phyloP scores from a whole-genome alignment of 2,797 vertebrate genomes.

The Fistularia commersonii region DNA sequence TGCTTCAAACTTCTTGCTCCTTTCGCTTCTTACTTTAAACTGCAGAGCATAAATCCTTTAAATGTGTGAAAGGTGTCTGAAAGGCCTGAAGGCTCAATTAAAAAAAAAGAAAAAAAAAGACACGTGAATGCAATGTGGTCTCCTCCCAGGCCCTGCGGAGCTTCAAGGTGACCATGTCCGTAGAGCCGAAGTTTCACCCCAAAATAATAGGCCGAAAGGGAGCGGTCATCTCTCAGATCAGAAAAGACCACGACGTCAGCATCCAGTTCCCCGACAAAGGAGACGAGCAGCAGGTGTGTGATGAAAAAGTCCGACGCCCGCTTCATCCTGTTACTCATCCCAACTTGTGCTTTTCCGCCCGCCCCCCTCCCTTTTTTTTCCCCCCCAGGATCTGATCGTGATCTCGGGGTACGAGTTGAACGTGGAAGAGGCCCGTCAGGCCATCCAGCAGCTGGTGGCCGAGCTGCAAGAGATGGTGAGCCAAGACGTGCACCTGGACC shows the following conservation, averaged over 20 bases:
- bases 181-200: constrained; percentile 79
- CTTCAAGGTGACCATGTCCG: constrained; percentile 75
- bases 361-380: too few species aligned
- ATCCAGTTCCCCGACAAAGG: constrained; percentile 82
- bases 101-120: too few species aligned
- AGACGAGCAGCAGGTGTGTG: constrained; percentile 76
- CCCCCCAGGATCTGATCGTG: constrained; percentile 73
- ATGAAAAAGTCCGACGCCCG: too few species aligned
- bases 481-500: constrained; percentile 75
- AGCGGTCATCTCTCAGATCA: constrained; percentile 78
- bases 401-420: constrained; percentile 80
- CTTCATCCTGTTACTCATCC: too few species aligned
- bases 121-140: not conserved
- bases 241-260: constrained; percentile 78
- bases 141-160: constrained; percentile 73
- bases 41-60: too few species aligned
- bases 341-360: too few species aligned
- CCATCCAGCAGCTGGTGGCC: constrained; percentile 76
- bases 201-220: constrained; percentile 82
- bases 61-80: too few species aligned
- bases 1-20: too few species aligned
- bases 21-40: too few species aligned
- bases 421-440: constrained; percentile 64
- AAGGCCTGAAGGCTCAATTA: too few species aligned
- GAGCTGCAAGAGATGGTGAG: constrained; percentile 80